Percentiles rank a stretch among this genome's conserved stretches.
These are phyloP conservation scores for Anguilla obscura DNA, from an alignment of 2,797 vertebrate species.

Conservation along the genomic window DNA sequence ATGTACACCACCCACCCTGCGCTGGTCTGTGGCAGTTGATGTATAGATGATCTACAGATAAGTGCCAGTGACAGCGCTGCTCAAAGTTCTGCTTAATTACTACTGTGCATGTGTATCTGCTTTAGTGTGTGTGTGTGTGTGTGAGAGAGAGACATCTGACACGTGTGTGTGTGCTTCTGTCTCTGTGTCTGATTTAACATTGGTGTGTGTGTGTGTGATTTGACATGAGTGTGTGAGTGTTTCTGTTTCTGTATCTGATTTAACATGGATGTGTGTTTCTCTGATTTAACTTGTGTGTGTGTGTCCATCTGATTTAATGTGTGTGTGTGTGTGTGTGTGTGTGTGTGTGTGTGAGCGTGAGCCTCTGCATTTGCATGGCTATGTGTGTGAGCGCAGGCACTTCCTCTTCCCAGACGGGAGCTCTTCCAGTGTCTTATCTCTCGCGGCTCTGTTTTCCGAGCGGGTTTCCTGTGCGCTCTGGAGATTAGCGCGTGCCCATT, in stretches of 20 bases:
- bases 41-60: background rate
- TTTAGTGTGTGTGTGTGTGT: too few species aligned
- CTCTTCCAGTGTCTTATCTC: constrained; percentile 36
- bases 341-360: background rate
- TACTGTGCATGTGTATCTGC: too few species aligned
- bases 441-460: constrained; percentile 6
- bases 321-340: background rate
- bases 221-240: background rate
- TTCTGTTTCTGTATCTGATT: background rate
- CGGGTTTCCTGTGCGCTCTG: constrained; percentile 21
- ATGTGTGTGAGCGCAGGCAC: background rate
- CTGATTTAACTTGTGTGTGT: background rate
- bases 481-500: constrained; percentile 35
- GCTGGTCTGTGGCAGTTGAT: background rate
- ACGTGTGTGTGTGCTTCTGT: too few species aligned
- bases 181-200: too few species aligned
- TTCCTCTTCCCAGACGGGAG: constrained; percentile 2
- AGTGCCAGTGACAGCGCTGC: background rate
- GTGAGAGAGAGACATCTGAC: too few species aligned
- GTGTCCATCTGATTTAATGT: background rate
- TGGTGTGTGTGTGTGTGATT: background rate
- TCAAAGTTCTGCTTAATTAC: background rate
- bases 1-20: background rate
- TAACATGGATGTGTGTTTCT: background rate
- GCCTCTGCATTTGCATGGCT: constrained; percentile 7